Evolutionary conservation across 2,797 vertebrate species (phyloP).

Genomic region (Choloepus didactylus): DNA sequence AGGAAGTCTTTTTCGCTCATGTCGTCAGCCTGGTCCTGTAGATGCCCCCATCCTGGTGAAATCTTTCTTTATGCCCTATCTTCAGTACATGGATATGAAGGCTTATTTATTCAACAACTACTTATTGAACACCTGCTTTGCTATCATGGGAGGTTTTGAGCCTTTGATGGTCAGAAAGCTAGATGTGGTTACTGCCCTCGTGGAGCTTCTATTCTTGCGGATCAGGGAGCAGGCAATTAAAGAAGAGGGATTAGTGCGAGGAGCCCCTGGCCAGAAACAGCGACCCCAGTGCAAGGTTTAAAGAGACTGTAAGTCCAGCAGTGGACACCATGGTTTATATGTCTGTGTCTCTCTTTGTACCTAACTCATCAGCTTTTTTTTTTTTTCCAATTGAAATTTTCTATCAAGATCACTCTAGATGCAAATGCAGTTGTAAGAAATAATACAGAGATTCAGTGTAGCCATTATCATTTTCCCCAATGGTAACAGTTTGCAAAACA

Average conservation of each 20-base stretch:
- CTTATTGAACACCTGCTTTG: background rate
- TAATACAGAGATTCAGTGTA: background rate
- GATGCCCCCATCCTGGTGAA: too few relatives aligned
- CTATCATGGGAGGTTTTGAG: background rate
- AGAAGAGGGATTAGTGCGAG: background rate
- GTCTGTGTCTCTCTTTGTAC: background rate
- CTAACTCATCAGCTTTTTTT: background rate
- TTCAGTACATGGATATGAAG: background rate
- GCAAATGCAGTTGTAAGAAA: background rate
- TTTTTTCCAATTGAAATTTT: background rate
- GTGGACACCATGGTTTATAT: background rate
- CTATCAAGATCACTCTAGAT: background rate
- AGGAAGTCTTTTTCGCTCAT: background rate
- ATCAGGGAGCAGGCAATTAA: background rate
- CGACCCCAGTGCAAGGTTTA: background rate
- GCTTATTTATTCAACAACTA: background rate
- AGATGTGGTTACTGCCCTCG: background rate
- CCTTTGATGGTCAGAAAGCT: background rate
- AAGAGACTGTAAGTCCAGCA: background rate
- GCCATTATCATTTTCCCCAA: background rate
- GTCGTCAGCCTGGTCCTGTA: background rate
- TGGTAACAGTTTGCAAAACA: background rate
- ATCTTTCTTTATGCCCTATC: too few relatives aligned
- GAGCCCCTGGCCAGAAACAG: background rate
- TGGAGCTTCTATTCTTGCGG: background rate